phyloP scores from a whole-genome alignment of 2,888 invertebrate genomes.

The Drosophila formosana region DNA sequence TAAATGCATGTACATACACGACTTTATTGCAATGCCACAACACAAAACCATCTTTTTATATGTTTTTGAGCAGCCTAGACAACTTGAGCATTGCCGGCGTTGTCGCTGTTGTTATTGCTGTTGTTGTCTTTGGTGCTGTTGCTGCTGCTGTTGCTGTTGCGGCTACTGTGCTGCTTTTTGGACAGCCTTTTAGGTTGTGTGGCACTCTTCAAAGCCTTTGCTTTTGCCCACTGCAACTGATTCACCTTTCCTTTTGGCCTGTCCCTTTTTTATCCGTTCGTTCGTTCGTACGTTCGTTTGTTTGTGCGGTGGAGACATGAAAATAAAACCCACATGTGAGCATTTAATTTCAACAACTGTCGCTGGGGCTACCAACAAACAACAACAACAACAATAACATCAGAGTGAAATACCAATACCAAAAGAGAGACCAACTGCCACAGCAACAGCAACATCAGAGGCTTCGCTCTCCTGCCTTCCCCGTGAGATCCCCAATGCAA shows the following conservation, averaged over 20 bases:
- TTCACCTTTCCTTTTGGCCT: conserved; percentile 35
- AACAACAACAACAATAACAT: conserved; percentile 23
- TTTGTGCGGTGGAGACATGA: conserved; percentile 47
- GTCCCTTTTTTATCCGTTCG: neutral
- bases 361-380: conserved; percentile 62
- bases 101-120: too few relatives aligned
- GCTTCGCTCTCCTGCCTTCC: conserved; percentile 6
- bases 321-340: conserved; percentile 83
- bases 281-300: neutral
- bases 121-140: conserved; percentile 14
- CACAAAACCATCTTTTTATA: conserved; percentile 49
- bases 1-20: conserved; percentile 44
- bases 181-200: conserved; percentile 10
- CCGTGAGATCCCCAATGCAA: conserved; percentile 23
- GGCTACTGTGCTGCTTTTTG: conserved; percentile 37
- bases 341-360: conserved; percentile 84
- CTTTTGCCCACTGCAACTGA: conserved; percentile 9
- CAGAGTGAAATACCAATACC: conserved; percentile 69
- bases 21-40: conserved; percentile 48
- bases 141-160: conserved; percentile 26
- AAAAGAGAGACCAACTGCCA: conserved; percentile 21
- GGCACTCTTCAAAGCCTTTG: conserved; percentile 11
- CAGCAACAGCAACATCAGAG: conserved; percentile 14
- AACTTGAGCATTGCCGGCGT: conserved; percentile 23
- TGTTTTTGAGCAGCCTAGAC: conserved; percentile 47